Conservation (phyloP, 1,140 invertebrate species). For the Drosophila tani region DNA sequence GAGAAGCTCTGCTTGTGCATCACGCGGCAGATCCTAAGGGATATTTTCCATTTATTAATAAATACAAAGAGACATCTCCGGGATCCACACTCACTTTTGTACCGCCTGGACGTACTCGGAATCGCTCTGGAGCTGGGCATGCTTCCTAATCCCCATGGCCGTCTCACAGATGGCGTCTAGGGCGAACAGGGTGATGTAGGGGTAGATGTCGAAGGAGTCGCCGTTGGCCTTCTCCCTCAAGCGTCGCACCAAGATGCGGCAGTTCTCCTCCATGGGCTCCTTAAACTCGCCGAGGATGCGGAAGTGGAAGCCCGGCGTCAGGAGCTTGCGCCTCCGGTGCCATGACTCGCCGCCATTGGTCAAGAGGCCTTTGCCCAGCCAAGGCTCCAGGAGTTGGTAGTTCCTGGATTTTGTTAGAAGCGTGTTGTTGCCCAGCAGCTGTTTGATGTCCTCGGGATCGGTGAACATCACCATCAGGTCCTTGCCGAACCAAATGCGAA, state of each 20-base stretch:
- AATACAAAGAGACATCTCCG: background rate
- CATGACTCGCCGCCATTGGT: too few species aligned
- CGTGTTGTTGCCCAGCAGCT: too few species aligned
- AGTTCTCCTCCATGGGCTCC: constrained; percentile 87
- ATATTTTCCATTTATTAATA: background rate
- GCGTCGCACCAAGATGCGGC: constrained; percentile 76
- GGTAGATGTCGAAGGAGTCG: constrained; percentile 87
- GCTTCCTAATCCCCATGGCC: constrained; percentile 91
- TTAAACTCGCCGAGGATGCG: too few species aligned
- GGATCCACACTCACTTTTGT: constrained; percentile 64
- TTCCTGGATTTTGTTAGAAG: too few species aligned
- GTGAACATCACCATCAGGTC: too few species aligned
- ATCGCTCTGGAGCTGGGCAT: constrained; percentile 86
- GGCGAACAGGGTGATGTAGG: constrained; percentile 89
- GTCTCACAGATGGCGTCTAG: constrained; percentile 93
- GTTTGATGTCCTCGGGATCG: too few species aligned
- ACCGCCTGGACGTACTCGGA: constrained; percentile 88
- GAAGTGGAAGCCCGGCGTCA: too few species aligned
- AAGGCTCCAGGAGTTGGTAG: too few species aligned
- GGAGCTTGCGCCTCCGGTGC: too few species aligned
- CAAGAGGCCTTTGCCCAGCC: too few species aligned
- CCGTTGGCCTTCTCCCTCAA: constrained; percentile 69
- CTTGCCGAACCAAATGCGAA: too few species aligned
- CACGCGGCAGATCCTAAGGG: constrained; percentile 71
- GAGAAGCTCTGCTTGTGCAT: constrained; percentile 86